Conservation (phyloP, 1,140 invertebrate genomes). For the Schlechtendalia chinensis region DNA sequence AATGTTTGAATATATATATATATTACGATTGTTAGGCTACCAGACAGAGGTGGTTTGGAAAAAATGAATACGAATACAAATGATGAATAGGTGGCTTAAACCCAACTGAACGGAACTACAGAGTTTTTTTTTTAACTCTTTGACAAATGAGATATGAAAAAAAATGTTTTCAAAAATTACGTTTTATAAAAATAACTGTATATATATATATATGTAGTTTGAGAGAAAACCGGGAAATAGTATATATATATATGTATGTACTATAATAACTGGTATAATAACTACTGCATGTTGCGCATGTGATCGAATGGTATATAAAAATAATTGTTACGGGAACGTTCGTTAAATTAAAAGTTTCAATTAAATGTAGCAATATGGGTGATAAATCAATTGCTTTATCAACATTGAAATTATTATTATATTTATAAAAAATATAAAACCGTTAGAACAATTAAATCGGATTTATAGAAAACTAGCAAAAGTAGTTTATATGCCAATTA, state of each 20-base stretch:
- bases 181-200: not conserved
- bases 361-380: no score
- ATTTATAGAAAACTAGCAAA: no score
- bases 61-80: conserved; percentile 24
- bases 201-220: not conserved
- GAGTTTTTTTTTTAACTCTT: conserved; percentile 32
- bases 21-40: not conserved
- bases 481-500: no score
- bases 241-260: not conserved
- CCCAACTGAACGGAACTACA: conserved; percentile 28
- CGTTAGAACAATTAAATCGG: no score
- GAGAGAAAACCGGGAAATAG: not conserved
- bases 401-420: no score
- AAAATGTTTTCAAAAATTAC: conserved; percentile 5
- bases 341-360: no score
- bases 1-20: conserved; percentile 1
- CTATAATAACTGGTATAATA: not conserved
- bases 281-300: not conserved
- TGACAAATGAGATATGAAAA: conserved; percentile 46
- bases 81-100: conserved; percentile 22
- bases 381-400: no score
- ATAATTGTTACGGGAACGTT: no score
- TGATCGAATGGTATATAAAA: no score
- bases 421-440: no score
- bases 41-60: conserved; percentile 14